These are phyloP conservation scores for Parelbella ahira DNA, from an alignment of 2,888 invertebrate species.

Conservation along the genomic window DNA sequence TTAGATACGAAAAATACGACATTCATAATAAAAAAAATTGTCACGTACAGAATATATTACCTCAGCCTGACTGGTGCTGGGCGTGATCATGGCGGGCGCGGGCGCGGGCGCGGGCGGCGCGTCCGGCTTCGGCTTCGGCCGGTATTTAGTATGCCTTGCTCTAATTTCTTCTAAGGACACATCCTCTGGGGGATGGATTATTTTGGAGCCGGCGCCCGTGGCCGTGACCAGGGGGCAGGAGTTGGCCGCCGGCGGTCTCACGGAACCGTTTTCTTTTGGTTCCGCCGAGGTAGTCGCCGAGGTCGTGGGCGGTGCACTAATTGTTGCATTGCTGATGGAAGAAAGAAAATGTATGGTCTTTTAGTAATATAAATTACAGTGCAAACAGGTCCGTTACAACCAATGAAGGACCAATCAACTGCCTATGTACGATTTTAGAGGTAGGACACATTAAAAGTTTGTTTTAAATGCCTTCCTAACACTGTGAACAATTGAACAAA, in stretches of 20 bases:
- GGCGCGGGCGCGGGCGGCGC: slow-evolving; percentile 38
- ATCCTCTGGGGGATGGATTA: slow-evolving; percentile 96
- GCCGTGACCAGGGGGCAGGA: slow-evolving; percentile 83
- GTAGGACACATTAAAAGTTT: too few relatives aligned
- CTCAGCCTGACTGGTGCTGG: slow-evolving; percentile 69
- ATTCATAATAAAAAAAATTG: slow-evolving; percentile 18
- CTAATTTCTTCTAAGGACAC: slow-evolving; percentile 93
- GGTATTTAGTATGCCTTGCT: slow-evolving; percentile 85
- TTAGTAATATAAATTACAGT: not conserved
- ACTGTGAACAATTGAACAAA: too few relatives aligned
- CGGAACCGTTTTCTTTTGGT: slow-evolving; percentile 66
- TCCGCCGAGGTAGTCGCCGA: slow-evolving; percentile 49
- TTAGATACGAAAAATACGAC: not conserved
- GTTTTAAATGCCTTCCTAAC: too few relatives aligned
- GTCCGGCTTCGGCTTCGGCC: slow-evolving; percentile 57
- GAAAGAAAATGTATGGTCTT: too few relatives aligned
- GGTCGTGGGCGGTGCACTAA: slow-evolving; percentile 86
- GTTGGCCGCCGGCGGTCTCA: slow-evolving; percentile 61
- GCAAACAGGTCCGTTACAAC: too few relatives aligned
- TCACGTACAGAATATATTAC: slow-evolving; percentile 43
- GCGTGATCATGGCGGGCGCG: slow-evolving; percentile 44
- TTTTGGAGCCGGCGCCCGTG: slow-evolving; percentile 92
- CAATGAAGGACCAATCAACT: too few relatives aligned
- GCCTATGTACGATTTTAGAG: too few relatives aligned
- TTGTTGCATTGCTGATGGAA: slow-evolving; percentile 87